phyloP scores from a whole-genome alignment of 2,888 invertebrate genomes.

The Pristionchus mayeri region DNA sequence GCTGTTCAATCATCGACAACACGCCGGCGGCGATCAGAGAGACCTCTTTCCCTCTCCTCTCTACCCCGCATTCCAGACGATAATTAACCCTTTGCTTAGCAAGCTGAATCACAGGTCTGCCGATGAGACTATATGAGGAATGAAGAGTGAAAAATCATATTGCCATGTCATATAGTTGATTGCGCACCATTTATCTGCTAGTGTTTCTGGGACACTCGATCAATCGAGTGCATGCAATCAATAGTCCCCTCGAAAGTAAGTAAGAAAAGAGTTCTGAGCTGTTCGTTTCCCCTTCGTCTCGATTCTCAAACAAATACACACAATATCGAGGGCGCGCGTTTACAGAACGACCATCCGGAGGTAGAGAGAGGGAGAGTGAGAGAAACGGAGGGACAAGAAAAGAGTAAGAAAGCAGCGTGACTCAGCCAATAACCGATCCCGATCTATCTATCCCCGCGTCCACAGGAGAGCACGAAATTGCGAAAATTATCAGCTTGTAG shows the following conservation, averaged over 20 bases:
- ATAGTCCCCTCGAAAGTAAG: background rate
- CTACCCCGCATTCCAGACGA: too few relatives aligned
- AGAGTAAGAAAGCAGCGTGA: background rate
- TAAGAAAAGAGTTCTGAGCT: background rate
- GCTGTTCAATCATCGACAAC: background rate
- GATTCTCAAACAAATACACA: background rate
- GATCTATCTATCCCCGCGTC: background rate
- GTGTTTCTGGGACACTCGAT: too few relatives aligned
- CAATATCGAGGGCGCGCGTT: background rate
- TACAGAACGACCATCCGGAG: conserved; percentile 1
- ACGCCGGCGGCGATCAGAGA: background rate
- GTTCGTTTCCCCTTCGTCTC: background rate
- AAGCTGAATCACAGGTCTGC: too few relatives aligned
- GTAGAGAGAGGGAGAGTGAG: background rate
- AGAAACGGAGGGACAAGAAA: background rate
- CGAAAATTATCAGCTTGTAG: too few relatives aligned
- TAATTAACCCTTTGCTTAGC: too few relatives aligned
- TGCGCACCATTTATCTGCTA: too few relatives aligned
- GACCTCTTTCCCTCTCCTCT: background rate
- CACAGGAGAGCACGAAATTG: background rate
- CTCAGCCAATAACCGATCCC: background rate
- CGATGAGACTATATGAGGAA: too few relatives aligned
- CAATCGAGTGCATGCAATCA: background rate
- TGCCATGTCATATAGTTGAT: too few relatives aligned
- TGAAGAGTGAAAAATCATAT: too few relatives aligned